Base-by-base conservation (phyloP, 2,888 invertebrate genomes). In the Cephus rjabovi region DNA sequence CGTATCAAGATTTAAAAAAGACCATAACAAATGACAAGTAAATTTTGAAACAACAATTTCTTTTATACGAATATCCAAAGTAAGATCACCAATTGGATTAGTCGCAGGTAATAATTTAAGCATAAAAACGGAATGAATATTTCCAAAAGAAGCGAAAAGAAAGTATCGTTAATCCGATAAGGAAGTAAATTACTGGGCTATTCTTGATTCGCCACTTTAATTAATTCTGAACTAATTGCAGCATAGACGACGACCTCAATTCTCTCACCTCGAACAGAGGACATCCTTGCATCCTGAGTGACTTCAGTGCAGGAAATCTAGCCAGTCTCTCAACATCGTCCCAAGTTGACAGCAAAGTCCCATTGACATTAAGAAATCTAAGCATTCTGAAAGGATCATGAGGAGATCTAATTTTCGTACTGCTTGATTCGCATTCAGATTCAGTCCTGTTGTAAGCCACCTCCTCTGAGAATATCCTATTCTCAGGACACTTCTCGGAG, bases 241-340 rank as follows among this genome's bases (percentile, higher is more conserved):
- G 56, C 23, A 23, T 2, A 56, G 56, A 23, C 56, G 1, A 56
- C 6, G 15, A 56, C 23, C 56, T 56, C 56, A 2, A 56, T 2
- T 23, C 56, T 56, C 86, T 82, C 82, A 93, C 93, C 92, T 94
- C 93, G 83, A 95, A 92, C 69, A 95, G 90, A 35, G 94, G 94
- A 81, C 94, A 93, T 69, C 96, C 96, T 92, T 96, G 96, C 81
- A 98, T 95, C 87, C 98, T 94, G 81, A 98, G 94, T 92, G 97
- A 97, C 84, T 94, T 95, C 78, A 99, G 93, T 12, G 95, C 94
- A 1, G 97, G 97, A 92, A 98, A 98, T 89, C 94, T 94, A 77
- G 96, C 95, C 83, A 98, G 93, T 85, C 96, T 94, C 88, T 98
- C 98, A 80, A 98, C 95, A 88, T 98, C 97, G 86, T 96, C 95